A percentile compares a stretch with the other conserved stretches of the same genome.
Conservation (phyloP, 2,113 vertebrate species). For the Lates calcarifer region DNA sequence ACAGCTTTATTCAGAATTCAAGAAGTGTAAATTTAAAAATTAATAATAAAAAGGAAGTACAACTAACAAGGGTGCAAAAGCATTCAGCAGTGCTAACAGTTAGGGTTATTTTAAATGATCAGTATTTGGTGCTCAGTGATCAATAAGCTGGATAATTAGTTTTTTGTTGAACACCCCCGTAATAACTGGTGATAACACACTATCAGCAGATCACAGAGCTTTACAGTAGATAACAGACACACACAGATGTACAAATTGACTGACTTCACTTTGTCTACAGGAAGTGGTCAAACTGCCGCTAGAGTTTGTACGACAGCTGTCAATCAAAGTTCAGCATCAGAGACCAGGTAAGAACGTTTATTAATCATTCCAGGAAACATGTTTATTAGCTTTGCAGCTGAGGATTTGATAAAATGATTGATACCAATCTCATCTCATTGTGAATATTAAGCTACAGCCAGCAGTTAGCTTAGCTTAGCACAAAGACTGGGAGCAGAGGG, state of each 20-base stretch:
- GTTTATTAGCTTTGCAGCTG: too few species aligned
- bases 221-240: not conserved
- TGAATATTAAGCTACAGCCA: too few species aligned
- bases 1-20: too few species aligned
- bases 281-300: conserved; percentile 95
- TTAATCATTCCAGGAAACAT: not conserved
- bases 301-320: conserved; percentile 95
- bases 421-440: too few species aligned
- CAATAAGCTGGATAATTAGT: too few species aligned
- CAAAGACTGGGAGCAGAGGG: too few species aligned
- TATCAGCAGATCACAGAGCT: not conserved
- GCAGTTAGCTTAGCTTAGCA: too few species aligned
- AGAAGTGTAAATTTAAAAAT: too few species aligned
- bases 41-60: too few species aligned
- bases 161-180: not conserved
- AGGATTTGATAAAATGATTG: too few species aligned
- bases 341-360: conserved; percentile 88
- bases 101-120: not conserved
- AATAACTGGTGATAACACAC: not conserved
- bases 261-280: conserved; percentile 77
- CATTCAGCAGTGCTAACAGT: too few species aligned
- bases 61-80: too few species aligned
- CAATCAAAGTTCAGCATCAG: conserved; percentile 94
- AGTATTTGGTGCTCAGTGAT: not conserved
- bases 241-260: not conserved